Base-by-base conservation (phyloP, 1,140 invertebrate species). In the Diorhabda elongata region DNA sequence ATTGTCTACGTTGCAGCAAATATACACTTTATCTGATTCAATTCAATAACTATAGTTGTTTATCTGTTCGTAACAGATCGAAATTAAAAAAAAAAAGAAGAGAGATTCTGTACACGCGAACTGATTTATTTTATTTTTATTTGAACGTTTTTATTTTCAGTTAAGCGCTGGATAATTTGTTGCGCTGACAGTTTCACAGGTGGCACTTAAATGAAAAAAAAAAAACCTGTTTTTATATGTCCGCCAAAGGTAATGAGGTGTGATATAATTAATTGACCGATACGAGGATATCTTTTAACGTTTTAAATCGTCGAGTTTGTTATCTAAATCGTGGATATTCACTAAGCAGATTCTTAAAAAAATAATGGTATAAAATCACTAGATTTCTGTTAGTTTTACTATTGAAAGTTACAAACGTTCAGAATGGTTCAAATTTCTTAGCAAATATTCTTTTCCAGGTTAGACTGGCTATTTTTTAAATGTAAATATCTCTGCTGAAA, bases 121-220 rank as follows among this genome's bases (percentile, higher is more conserved):
- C 6, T 8, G 47, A 52, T 52, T 52, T 52, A 52, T 52, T 52
- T 52, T 52, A 52, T 52, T 52, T 52, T 8, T 52, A 8, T 52
- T 52, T 52, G n/a, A 8, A 6, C 6, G 47, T 8, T 52, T 6
- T 52, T 52, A 8, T 52, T 52, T 52, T 52, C 47, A 52, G 47
- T 52, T 52, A 52, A 52, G 47, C 47, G 47, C 47, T n/a, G n/a
- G 6, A n/a, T 52, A 52, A 52, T 52, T 52, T 52, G 47, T n/a
- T 52, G 6, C 6, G 47, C 47, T 52, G 47, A 52, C 47, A 52
- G n/a, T n/a, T 52, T 52, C 47, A 52, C 47, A 3, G 47, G 47
- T 52, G 47, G 47, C 47, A 52, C 47, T 52, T 26, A 52, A 52
- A 52, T 52, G 47, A 52, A 52, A 52, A 52, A 52, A 52, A 52